Conservation (phyloP, 1,140 invertebrate species). For the Diploscapter pachys region DNA sequence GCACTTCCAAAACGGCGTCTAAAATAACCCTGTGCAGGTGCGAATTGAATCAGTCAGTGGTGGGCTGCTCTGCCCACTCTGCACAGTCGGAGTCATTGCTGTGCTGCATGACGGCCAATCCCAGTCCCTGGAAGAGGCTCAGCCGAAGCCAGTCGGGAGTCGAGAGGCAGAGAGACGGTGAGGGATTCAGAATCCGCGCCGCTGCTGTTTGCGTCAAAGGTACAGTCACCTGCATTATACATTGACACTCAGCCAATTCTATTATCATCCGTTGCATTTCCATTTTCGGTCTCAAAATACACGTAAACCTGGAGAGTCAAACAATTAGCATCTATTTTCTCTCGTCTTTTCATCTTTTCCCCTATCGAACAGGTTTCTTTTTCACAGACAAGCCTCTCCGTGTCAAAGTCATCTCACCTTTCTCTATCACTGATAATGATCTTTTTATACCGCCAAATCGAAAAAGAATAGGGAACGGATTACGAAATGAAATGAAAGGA, state of each 20-base stretch:
- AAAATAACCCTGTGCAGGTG: no score
- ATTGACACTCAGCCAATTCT: background rate
- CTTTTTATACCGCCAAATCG: background rate
- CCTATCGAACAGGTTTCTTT: background rate
- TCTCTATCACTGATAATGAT: background rate
- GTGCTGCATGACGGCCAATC: no score
- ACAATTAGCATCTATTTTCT: no score
- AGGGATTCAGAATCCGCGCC: constrained; percentile 22
- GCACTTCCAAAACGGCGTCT: no score
- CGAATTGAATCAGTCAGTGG: no score
- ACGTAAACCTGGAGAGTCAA: no score
- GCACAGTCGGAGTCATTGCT: no score
- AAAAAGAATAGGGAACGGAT: background rate
- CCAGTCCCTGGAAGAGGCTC: constrained; percentile 9
- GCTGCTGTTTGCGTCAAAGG: constrained; percentile 31
- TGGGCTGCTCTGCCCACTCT: no score
- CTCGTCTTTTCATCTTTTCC: background rate
- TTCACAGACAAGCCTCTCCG: background rate
- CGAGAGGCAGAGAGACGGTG: constrained; percentile 8
- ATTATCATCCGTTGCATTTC: no score
- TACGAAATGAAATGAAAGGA: background rate
- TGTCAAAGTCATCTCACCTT: background rate
- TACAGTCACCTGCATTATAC: background rate
- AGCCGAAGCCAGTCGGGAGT: background rate
- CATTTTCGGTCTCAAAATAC: no score